Evolutionary conservation across 2,113 vertebrate species (phyloP).

Genomic region (Ochotona curzoniae): DNA sequence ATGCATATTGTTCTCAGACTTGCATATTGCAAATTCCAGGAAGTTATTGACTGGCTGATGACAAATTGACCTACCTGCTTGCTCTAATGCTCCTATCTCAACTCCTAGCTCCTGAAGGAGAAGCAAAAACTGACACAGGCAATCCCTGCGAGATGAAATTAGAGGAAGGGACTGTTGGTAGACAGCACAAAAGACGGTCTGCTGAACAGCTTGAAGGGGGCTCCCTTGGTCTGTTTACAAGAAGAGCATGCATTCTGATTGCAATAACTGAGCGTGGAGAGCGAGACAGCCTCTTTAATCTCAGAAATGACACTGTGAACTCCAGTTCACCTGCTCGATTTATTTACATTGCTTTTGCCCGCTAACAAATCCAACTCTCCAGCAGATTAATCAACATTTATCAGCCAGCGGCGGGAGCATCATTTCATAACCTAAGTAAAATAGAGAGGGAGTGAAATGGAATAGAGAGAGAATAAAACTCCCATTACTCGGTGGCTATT

Average conservation of each 20-base stretch:
- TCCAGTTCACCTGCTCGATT: constrained; percentile 85
- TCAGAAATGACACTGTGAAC: constrained; percentile 83
- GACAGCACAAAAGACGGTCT: constrained; percentile 46
- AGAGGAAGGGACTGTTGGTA: constrained; percentile 26
- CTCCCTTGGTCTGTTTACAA: constrained; percentile 69
- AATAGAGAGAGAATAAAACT: constrained; percentile 79
- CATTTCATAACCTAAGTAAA: constrained; percentile 80
- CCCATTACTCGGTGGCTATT: constrained; percentile 81
- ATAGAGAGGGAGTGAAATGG: constrained; percentile 77
- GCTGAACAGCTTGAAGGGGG: constrained; percentile 36
- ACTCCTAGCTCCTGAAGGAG: background rate
- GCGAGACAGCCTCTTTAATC: constrained; percentile 82
- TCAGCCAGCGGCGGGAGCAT: constrained; percentile 79
- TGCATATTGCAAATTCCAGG: background rate
- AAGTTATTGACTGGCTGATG: background rate
- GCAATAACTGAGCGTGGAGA: constrained; percentile 81
- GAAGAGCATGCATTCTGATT: constrained; percentile 69
- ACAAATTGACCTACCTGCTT: background rate
- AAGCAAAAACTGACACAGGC: constrained; percentile 35
- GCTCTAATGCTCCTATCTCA: background rate
- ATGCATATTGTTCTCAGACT: background rate
- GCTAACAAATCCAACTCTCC: constrained; percentile 81
- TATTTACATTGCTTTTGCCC: constrained; percentile 82
- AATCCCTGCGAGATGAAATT: constrained; percentile 42
- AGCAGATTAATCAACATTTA: constrained; percentile 85